phyloP scores from a whole-genome alignment of 2,113 vertebrate genomes.

The Spheniscus mendiculus region DNA sequence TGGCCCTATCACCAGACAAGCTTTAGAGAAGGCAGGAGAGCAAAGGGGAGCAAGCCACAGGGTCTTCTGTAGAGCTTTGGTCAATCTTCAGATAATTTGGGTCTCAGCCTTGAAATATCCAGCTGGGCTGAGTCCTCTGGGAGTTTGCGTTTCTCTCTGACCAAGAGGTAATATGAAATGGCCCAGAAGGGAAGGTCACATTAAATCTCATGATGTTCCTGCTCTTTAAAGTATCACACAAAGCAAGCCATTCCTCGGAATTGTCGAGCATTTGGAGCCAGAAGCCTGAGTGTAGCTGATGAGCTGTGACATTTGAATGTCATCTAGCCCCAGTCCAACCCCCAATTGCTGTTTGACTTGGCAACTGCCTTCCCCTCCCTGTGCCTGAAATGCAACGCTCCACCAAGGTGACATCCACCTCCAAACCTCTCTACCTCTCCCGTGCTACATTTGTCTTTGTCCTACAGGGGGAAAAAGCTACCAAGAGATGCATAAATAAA shows the following conservation, averaged over 20 bases:
- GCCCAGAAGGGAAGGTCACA: not conserved
- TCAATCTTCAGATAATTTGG: not conserved
- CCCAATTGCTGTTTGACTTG: fast-evolving
- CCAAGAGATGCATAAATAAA: not conserved
- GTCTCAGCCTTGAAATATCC: not conserved
- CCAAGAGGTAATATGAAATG: not conserved
- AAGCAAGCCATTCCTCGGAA: not conserved
- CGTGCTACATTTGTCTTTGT: fast-evolving
- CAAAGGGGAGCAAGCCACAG: not conserved
- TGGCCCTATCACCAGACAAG: not conserved
- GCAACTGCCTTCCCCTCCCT: not conserved
- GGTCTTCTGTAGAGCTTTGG: not conserved
- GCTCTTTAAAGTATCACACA: too few relatives aligned
- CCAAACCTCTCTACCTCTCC: not conserved
- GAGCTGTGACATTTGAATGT: not conserved
- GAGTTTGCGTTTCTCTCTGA: not conserved
- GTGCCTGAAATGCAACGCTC: not conserved
- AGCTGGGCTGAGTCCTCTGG: not conserved
- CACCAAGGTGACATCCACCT: not conserved
- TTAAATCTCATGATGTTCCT: fast-evolving
- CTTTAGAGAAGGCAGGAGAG: not conserved
- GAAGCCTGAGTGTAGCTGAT: not conserved
- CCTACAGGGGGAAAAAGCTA: not conserved
- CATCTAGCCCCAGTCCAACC: not conserved
- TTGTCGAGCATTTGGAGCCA: not conserved